Conservation (phyloP, 2,888 invertebrate genomes). For the Blastobasis adustella region DNA sequence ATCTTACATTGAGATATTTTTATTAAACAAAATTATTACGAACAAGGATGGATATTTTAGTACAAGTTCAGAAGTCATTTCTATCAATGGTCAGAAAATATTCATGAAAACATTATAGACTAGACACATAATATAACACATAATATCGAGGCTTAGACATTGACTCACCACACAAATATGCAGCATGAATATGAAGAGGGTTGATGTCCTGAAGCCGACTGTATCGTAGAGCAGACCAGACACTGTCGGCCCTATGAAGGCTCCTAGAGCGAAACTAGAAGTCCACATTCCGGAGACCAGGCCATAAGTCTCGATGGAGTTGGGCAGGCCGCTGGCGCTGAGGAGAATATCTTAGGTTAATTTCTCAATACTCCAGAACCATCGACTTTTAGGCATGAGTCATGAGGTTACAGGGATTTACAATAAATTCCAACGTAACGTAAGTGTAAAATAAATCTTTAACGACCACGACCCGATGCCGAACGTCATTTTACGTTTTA, state of each 20-base stretch:
- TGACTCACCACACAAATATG: constrained; percentile 79
- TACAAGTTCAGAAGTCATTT: no score
- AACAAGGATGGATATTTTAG: no score
- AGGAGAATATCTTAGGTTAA: no score
- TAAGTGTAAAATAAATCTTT: no score
- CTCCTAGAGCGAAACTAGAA: constrained; percentile 90
- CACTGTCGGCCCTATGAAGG: constrained; percentile 87
- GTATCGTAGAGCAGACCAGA: constrained; percentile 83
- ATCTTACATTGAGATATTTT: no score
- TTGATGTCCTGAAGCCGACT: constrained; percentile 81
- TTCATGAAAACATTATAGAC: background rate
- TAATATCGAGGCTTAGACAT: background rate
- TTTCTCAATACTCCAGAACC: no score
- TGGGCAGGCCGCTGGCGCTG: constrained; percentile 84
- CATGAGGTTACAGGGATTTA: no score
- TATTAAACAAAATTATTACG: no score
- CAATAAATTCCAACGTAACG: no score
- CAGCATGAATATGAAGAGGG: constrained; percentile 80
- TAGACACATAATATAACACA: background rate
- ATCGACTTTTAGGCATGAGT: no score
- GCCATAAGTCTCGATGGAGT: constrained; percentile 91
- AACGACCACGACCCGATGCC: no score
- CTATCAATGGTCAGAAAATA: background rate
- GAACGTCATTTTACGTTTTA: no score
- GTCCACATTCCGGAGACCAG: constrained; percentile 94